Conservation (phyloP, 1,140 invertebrate species). For the Ostrea denselamellosa region DNA sequence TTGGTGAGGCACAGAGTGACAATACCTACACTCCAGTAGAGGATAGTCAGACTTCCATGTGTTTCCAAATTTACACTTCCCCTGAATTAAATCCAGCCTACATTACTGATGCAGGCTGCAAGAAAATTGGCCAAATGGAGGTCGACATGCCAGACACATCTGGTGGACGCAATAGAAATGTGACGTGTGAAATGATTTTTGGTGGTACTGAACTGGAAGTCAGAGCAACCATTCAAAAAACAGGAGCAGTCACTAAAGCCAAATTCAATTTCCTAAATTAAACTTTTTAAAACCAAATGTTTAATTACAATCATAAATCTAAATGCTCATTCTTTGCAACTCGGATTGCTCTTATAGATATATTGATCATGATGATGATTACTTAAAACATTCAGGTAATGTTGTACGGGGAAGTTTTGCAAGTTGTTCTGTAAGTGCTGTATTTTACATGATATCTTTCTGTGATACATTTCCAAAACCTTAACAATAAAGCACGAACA, state of each 20-base stretch:
- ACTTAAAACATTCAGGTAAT: too few relatives aligned
- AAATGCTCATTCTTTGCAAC: too few relatives aligned
- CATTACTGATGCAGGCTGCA: conserved; percentile 53
- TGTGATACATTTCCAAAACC: too few relatives aligned
- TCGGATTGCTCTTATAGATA: too few relatives aligned
- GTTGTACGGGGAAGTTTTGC: too few relatives aligned
- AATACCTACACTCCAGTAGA: conserved; percentile 46
- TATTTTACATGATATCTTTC: too few relatives aligned
- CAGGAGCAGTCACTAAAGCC: conserved; percentile 29
- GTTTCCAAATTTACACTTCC: conserved; percentile 54
- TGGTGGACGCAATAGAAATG: conserved; percentile 39
- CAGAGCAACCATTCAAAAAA: conserved; percentile 50
- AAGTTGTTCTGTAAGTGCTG: too few relatives aligned
- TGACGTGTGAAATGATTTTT: conserved; percentile 58
- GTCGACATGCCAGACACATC: conserved; percentile 48
- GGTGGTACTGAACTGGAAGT: conserved; percentile 61
- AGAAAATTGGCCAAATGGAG: conserved; percentile 54
- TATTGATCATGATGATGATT: too few relatives aligned
- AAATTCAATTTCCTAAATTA: conserved; percentile 55
- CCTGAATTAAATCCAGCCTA: conserved; percentile 49
- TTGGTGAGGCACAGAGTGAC: conserved; percentile 47
- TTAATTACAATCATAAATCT: background rate
- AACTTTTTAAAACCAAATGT: background rate
- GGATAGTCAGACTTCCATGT: conserved; percentile 47
- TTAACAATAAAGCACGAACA: too few relatives aligned